Percentiles rank a stretch among this genome's conserved stretches.
Evolutionary conservation across 2,113 vertebrate species (phyloP).

Genomic region (Heterotis niloticus): DNA sequence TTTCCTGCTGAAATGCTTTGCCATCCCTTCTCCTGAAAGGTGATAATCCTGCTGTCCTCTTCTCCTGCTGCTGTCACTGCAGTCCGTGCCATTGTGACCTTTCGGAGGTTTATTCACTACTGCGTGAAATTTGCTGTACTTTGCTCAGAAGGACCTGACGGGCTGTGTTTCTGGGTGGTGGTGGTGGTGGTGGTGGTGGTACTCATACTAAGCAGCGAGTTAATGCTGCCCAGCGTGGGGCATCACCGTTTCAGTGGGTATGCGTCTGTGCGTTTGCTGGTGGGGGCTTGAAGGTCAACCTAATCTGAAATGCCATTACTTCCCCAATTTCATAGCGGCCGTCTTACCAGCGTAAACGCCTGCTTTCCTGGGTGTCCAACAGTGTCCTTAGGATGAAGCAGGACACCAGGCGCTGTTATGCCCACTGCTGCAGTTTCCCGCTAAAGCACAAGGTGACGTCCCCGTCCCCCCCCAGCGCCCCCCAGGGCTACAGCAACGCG

Average conservation of each 20-base stretch:
- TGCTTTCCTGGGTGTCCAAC: background rate
- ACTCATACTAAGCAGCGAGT: background rate
- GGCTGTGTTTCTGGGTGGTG: background rate
- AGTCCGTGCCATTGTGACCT: too few relatives aligned
- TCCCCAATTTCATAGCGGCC: background rate
- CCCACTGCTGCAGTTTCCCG: background rate
- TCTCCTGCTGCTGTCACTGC: too few relatives aligned
- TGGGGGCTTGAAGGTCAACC: too few relatives aligned
- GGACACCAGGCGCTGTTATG: background rate
- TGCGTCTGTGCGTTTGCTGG: background rate
- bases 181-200: background rate
- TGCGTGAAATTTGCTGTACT: conserved; percentile 1
- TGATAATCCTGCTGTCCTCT: too few relatives aligned
- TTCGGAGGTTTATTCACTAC: background rate
- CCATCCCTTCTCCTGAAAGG: background rate
- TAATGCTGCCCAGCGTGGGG: background rate
- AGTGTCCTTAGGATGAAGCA: background rate
- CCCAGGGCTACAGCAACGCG: background rate
- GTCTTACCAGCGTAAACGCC: background rate
- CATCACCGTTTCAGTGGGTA: background rate
- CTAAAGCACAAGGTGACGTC: background rate
- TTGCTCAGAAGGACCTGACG: background rate
- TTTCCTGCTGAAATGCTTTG: conserved; percentile 19
- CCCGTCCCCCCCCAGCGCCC: too few relatives aligned
- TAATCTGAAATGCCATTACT: background rate